These are phyloP conservation scores for Pseudoips prasinana DNA, from an alignment of 2,888 invertebrate genomes.

Conservation along the genomic window DNA sequence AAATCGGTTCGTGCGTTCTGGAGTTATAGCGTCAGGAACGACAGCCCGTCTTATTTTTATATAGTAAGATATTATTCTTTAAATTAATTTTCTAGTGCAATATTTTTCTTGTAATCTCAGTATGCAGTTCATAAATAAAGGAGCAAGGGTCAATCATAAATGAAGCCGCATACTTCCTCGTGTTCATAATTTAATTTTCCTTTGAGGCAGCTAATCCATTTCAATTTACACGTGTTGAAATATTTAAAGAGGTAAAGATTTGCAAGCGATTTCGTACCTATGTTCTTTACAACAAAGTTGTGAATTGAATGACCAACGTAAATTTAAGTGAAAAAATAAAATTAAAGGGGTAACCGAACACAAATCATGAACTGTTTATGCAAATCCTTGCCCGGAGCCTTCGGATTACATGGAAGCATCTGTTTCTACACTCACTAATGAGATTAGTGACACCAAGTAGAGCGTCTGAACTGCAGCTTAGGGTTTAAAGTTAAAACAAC, in stretches of 20 bases:
- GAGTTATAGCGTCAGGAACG: too few relatives aligned
- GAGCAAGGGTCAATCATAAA: slow-evolving; percentile 20
- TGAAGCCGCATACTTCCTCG: slow-evolving; percentile 28
- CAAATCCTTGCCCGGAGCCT: slow-evolving; percentile 52
- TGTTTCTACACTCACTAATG: slow-evolving; percentile 65
- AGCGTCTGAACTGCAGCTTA: slow-evolving; percentile 39
- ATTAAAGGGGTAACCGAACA: slow-evolving; percentile 41
- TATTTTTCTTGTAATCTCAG: slow-evolving; percentile 10
- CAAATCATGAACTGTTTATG: slow-evolving; percentile 60
- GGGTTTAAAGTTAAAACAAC: slow-evolving; percentile 35
- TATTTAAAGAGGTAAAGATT: slow-evolving; percentile 9
- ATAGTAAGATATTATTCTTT: too few relatives aligned
- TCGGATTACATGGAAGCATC: slow-evolving; percentile 61
- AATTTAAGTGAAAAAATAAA: slow-evolving; percentile 21
- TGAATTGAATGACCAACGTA: too few relatives aligned
- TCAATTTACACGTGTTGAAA: slow-evolving; percentile 34
- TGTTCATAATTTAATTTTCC: slow-evolving; percentile 35
- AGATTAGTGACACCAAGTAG: slow-evolving; percentile 60
- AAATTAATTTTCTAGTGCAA: slow-evolving; percentile 12
- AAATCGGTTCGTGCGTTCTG: too few relatives aligned
- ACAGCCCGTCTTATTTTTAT: too few relatives aligned
- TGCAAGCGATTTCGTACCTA: too few relatives aligned
- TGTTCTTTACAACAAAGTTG: too few relatives aligned
- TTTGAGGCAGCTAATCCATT: slow-evolving; percentile 32
- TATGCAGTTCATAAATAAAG: slow-evolving; percentile 15